Conservation (phyloP, 2,888 invertebrate species). For the Byasa hedistus region DNA sequence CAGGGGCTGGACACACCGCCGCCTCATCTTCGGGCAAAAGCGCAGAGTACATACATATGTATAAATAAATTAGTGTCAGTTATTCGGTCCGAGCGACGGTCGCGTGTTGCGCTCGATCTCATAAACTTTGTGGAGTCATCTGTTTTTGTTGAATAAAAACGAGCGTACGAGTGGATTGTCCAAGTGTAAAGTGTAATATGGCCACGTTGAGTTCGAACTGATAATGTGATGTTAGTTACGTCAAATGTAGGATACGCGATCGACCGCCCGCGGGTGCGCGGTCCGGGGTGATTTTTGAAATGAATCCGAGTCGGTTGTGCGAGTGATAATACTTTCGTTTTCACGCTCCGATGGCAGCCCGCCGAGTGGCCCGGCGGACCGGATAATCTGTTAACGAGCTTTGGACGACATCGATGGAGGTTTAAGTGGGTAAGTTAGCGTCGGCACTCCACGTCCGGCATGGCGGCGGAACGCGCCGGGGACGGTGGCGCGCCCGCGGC, state of each 20-base stretch:
- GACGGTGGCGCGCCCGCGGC: conserved; percentile 33
- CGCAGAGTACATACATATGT: too few relatives aligned
- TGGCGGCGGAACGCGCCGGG: conserved; percentile 50
- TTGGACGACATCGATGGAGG: conserved; percentile 54
- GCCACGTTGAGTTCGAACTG: neutral
- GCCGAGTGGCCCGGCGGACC: conserved; percentile 29
- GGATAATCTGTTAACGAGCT: conserved; percentile 32
- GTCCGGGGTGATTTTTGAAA: conserved; percentile 45
- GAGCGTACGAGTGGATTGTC: conserved; percentile 8
- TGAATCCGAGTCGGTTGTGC: conserved; percentile 41
- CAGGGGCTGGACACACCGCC: too few relatives aligned
- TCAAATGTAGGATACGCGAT: conserved; percentile 33
- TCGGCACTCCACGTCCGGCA: conserved; percentile 37
- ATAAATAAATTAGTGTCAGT: conserved; percentile 29
- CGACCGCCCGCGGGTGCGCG: conserved; percentile 43
- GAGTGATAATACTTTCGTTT: conserved; percentile 37
- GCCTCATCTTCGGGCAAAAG: too few relatives aligned
- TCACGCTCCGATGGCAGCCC: conserved; percentile 32
- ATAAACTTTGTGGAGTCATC: conserved; percentile 12
- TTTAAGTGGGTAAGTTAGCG: conserved; percentile 57
- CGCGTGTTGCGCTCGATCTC: conserved; percentile 11
- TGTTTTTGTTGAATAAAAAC: conserved; percentile 22
- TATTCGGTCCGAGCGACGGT: conserved; percentile 16
- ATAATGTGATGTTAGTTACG: conserved; percentile 25
- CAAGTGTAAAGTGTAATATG: conserved; percentile 5